Evolutionary conservation across 2,797 vertebrate genomes (phyloP), one percentile per base, ranked within the genome.

Genomic region (Okamejei kenojei): DNA sequence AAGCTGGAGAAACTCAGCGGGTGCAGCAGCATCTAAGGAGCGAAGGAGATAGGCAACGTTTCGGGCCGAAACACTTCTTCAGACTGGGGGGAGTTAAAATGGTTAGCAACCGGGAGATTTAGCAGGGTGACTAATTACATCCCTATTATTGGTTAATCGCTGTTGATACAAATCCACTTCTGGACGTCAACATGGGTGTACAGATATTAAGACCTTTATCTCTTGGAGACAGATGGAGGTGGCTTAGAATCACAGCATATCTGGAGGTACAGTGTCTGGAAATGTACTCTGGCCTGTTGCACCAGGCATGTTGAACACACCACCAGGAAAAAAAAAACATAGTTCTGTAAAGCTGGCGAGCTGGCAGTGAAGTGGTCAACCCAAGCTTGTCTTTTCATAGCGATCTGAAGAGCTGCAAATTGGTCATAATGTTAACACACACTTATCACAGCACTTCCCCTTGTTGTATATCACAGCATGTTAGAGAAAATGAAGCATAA

Each of bases 381-480:
- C 65, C 13, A 29, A 86, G 61, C n/a, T 88, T n/a, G 19, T 32
- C 29, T 68, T 88, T 17, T 65, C n/a, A 21, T 32, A 32, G n/a
- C n/a, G 21, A 6, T 63, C 9, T 21, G 61, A 68, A 19, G n/a
- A 68, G n/a, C n/a, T 7, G 15, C n/a, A 88, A 65, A 7, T 38
- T 79, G 78, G 38, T 19, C 17, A 9, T 88, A 19, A 21, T 32
- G 19, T 65, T 88, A 5, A n/a, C n/a, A 88, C 17, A 8, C n/a
- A 32, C 61, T 68, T n/a, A 7, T 35, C 32, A 35, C 61, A 65
- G 76, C 32, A 65, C n/a, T 65, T 88, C 65, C 35, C 13, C 61
- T n/a, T 32, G 61, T 88, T 88, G 19, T 84, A 84, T 90, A 21
- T 90, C 65, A 71, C 65, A 71, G 29, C 63, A 90, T 68, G 65